phyloP scores from a whole-genome alignment of 2,113 vertebrate genomes.

The Erythrocebus patas region DNA sequence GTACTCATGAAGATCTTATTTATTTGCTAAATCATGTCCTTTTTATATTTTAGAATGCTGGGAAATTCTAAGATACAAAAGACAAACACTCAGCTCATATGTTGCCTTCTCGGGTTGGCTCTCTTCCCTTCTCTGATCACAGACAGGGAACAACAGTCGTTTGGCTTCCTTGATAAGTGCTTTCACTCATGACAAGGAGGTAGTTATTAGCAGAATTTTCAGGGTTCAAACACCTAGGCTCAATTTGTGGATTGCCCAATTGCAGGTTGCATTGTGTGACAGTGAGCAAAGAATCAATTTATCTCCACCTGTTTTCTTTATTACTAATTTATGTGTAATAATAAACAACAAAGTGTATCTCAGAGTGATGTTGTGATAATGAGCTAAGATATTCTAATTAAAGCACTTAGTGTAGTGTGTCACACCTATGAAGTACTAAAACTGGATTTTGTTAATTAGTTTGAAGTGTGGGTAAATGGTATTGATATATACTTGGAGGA shows the following conservation, averaged over 20 bases:
- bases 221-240: accelerated
- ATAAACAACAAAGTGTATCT: neutral
- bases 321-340: neutral
- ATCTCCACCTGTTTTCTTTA: neutral
- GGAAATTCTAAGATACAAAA: neutral
- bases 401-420: neutral
- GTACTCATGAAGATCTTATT: neutral
- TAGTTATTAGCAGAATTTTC: neutral
- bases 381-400: neutral
- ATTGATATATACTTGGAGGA: neutral
- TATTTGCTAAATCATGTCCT: neutral
- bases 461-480: neutral
- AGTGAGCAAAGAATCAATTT: neutral
- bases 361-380: neutral
- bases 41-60: neutral
- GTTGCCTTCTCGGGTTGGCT: neutral
- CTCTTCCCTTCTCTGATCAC: neutral
- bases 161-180: neutral
- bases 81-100: neutral
- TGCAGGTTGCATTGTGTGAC: neutral
- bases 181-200: neutral
- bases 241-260: neutral
- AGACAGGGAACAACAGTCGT: neutral
- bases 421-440: neutral
- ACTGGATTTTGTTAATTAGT: neutral